A percentile compares a stretch with the other conserved stretches of the same genome.
These are phyloP conservation scores for Diachasmimorpha longicaudata DNA, from an alignment of 1,140 invertebrate genomes.

Conservation along the genomic window DNA sequence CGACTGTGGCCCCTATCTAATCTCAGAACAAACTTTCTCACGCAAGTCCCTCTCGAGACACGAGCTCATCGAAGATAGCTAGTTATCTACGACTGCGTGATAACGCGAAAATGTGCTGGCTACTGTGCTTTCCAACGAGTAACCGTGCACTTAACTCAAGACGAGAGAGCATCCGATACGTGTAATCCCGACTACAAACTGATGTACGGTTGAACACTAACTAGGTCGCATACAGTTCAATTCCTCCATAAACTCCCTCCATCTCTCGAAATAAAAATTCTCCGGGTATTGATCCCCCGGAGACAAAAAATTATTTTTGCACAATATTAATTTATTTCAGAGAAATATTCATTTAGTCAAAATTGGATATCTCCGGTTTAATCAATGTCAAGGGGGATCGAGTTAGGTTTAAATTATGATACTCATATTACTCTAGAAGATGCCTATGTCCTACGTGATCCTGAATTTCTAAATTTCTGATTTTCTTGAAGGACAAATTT, in stretches of 20 bases:
- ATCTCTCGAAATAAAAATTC: too few species aligned
- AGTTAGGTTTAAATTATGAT: too few species aligned
- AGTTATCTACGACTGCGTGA: conserved; percentile 3
- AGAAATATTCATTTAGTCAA: too few species aligned
- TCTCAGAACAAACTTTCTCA: conserved; percentile 34
- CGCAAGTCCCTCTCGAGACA: conserved; percentile 27
- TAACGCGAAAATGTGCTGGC: conserved; percentile 13
- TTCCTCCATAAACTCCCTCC: neutral
- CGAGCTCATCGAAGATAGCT: conserved; percentile 8
- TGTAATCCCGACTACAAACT: conserved; percentile 36
- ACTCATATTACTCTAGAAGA: too few species aligned
- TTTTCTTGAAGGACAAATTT: too few species aligned
- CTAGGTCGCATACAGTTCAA: conserved; percentile 37
- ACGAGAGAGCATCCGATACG: conserved; percentile 18
- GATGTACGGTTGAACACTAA: conserved; percentile 39
- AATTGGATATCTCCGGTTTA: too few species aligned
- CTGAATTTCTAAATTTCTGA: too few species aligned
- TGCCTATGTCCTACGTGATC: too few species aligned
- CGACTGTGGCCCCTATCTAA: neutral
- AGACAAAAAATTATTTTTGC: too few species aligned
- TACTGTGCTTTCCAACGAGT: conserved; percentile 4
- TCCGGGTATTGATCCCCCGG: too few species aligned
- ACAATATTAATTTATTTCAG: too few species aligned
- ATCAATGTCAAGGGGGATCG: too few species aligned
- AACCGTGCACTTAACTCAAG: conserved; percentile 1